Percentiles rank a stretch among this genome's conserved stretches.
Conservation (phyloP, 2,113 vertebrate genomes). For the Macquaria australasica region DNA sequence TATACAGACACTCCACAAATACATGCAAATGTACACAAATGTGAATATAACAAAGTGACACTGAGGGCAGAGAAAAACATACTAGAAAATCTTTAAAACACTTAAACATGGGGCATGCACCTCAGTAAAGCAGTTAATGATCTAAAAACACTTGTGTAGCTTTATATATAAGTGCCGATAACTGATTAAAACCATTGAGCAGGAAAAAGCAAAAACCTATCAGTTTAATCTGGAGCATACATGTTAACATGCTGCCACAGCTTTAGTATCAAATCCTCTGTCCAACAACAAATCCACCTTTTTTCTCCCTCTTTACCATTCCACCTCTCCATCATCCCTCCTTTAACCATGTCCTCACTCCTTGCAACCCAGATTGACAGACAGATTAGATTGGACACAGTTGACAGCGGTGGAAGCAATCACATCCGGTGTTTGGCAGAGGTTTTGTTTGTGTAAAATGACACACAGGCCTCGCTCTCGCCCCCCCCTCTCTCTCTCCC, state of each 20-base stretch:
- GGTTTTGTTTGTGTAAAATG: slow-evolving; percentile 87
- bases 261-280: slow-evolving; percentile 54
- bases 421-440: slow-evolving; percentile 84
- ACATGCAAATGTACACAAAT: slow-evolving; percentile 37
- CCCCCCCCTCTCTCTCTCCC: slow-evolving; percentile 18
- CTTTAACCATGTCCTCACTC: slow-evolving; percentile 73
- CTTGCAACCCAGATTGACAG: slow-evolving; percentile 82
- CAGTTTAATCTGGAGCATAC: slow-evolving; percentile 21
- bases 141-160: neutral
- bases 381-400: slow-evolving; percentile 88
- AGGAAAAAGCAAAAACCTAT: neutral
- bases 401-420: slow-evolving; percentile 84
- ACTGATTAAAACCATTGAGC: neutral
- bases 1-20: slow-evolving; percentile 20
- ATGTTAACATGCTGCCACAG: slow-evolving; percentile 42
- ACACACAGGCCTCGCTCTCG: slow-evolving; percentile 76
- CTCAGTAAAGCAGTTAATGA: neutral
- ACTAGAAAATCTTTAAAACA: neutral
- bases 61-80: neutral
- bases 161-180: neutral
- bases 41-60: slow-evolving; percentile 26
- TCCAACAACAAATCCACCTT: slow-evolving; percentile 58
- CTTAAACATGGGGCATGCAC: neutral
- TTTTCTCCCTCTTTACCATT: slow-evolving; percentile 56
- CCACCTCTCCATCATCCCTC: slow-evolving; percentile 72